phyloP scores from a whole-genome alignment of 1,140 invertebrate genomes.

The Leptopilina clavipes region DNA sequence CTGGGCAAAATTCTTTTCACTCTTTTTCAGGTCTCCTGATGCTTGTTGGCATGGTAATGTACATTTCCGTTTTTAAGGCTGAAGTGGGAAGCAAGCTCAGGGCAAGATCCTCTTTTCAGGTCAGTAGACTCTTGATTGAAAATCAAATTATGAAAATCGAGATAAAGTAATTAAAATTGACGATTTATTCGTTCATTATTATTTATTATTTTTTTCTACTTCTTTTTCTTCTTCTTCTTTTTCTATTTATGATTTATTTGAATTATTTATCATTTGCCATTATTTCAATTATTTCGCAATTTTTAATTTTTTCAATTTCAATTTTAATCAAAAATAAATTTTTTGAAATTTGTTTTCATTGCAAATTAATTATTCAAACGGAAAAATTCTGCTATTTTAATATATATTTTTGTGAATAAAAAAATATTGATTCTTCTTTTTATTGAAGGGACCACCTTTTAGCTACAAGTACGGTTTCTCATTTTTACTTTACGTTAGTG shows the following conservation, averaged over 20 bases:
- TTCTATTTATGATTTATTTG: too few species aligned
- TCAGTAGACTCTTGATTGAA: constrained; percentile 50
- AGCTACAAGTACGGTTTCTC: constrained; percentile 91
- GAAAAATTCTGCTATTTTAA: not conserved
- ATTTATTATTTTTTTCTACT: not conserved
- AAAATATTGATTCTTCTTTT: constrained; percentile 32
- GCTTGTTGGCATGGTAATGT: constrained; percentile 92
- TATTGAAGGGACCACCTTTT: constrained; percentile 85
- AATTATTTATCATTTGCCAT: too few species aligned
- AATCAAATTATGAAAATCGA: not conserved
- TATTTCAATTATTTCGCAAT: too few species aligned
- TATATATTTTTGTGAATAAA: not conserved
- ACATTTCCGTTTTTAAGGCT: constrained; percentile 93
- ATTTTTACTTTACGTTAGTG: constrained; percentile 89
- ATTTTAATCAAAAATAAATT: too few species aligned
- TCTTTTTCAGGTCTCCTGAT: constrained; percentile 85
- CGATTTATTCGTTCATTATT: constrained; percentile 29
- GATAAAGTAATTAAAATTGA: constrained; percentile 43
- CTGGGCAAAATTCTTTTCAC: constrained; percentile 35
- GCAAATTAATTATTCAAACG: not conserved
- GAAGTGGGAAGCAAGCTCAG: constrained; percentile 90
- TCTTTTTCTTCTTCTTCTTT: too few species aligned
- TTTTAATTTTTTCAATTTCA: too few species aligned
- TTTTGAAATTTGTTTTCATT: too few species aligned
- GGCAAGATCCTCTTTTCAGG: constrained; percentile 79